These are phyloP conservation scores for Pristiophorus japonicus DNA, from an alignment of 2,113 vertebrate species.

Conservation along the genomic window DNA sequence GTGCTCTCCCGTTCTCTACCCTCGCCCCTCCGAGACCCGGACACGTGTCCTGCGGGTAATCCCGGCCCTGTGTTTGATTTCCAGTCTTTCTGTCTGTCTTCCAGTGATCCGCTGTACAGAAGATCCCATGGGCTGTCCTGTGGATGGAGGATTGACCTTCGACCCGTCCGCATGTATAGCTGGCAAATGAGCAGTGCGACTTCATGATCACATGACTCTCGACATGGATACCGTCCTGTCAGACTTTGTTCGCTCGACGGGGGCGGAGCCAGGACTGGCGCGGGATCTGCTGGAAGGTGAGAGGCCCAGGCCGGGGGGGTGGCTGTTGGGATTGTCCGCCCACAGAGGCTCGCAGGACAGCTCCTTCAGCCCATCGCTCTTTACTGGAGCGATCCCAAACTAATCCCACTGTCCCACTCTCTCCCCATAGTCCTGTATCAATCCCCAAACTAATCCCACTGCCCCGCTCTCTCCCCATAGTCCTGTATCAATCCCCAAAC, in stretches of 20 bases:
- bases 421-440: too few species aligned
- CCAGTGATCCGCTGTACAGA: slow-evolving; percentile 35
- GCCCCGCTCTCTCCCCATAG: not conserved
- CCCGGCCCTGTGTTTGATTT: slow-evolving; percentile 42
- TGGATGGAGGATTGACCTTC: slow-evolving; percentile 47
- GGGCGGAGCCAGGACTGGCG: slow-evolving; percentile 90
- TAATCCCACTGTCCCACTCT: too few species aligned
- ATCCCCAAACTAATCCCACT: too few species aligned
- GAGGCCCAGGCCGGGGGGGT: not conserved
- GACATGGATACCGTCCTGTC: slow-evolving; percentile 96
- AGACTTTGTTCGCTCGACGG: slow-evolving; percentile 96
- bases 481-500: not conserved
- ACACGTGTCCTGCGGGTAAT: not conserved
- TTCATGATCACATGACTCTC: slow-evolving; percentile 81
- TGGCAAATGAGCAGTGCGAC: slow-evolving; percentile 44
- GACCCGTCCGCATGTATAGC: not conserved
- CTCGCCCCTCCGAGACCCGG: slow-evolving; percentile 19
- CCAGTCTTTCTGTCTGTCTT: slow-evolving; percentile 42
- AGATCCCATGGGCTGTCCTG: not conserved
- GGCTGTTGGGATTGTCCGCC: not conserved
- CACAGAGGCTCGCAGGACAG: too few species aligned
- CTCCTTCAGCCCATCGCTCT: too few species aligned
- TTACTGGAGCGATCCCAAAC: not conserved
- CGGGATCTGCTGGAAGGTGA: slow-evolving; percentile 89
- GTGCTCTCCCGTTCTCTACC: not conserved